These are phyloP conservation scores for Antheraea pernyi DNA, from an alignment of 1,140 invertebrate species.

Conservation along the genomic window DNA sequence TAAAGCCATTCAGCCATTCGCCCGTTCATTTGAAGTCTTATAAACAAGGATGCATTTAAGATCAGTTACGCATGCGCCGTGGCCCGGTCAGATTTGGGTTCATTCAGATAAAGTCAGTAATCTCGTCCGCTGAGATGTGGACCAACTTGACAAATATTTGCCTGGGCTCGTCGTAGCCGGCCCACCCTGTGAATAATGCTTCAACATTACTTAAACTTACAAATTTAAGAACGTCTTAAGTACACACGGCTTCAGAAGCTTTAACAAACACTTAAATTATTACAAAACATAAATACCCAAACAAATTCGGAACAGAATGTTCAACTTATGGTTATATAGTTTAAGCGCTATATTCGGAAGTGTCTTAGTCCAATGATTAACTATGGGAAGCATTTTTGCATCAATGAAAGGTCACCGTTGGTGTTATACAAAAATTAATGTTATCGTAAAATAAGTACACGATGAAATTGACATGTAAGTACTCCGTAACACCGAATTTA, in stretches of 20 bases:
- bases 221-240: not conserved
- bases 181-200: constrained; percentile 4
- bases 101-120: constrained; percentile 62
- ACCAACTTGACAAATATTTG: constrained; percentile 65
- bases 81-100: constrained; percentile 53
- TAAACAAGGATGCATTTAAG: constrained; percentile 1
- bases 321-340: not conserved
- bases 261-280: not conserved
- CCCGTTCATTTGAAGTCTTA: not conserved
- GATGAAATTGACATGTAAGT: too few species aligned
- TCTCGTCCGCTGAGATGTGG: constrained; percentile 49
- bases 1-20: too few species aligned
- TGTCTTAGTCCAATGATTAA: too few species aligned
- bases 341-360: too few species aligned
- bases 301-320: not conserved
- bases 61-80: constrained; percentile 1
- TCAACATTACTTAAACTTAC: not conserved
- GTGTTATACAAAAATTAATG: too few species aligned
- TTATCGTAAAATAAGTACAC: too few species aligned
- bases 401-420: too few species aligned
- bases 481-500: too few species aligned
- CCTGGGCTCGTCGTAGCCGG: constrained; percentile 29
- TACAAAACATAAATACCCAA: not conserved
- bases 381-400: too few species aligned
- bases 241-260: not conserved